Evolutionary conservation across 2,888 invertebrate genomes (phyloP).

Genomic region (Ectropis crepuscularia): DNA sequence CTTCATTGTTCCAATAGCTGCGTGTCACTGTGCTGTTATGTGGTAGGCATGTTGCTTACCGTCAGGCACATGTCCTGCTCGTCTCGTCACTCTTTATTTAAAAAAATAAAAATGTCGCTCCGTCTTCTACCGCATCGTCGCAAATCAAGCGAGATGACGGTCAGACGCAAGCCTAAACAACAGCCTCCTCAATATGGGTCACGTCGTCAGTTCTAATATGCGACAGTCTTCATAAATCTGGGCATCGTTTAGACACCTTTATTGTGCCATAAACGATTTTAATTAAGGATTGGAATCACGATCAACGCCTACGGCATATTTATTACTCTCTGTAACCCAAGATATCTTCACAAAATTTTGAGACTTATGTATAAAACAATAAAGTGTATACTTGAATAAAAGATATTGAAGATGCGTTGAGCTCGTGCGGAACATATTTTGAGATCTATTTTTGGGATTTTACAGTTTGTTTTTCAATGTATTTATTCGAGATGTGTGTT

Average conservation of each 20-base stretch:
- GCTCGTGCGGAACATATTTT: not conserved
- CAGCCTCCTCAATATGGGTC: conserved; percentile 34
- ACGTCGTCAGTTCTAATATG: conserved; percentile 48
- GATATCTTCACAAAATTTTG: conserved; percentile 5
- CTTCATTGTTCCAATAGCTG: too few relatives aligned
- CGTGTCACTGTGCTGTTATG: too few relatives aligned
- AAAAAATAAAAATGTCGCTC: too few relatives aligned
- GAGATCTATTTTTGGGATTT: not conserved
- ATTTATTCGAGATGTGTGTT: conserved; percentile 21
- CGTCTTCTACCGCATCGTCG: too few relatives aligned
- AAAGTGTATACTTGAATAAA: conserved; percentile 21
- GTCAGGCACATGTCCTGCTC: too few relatives aligned
- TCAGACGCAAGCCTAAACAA: conserved; percentile 21
- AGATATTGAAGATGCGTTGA: not conserved
- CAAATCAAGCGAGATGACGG: too few relatives aligned
- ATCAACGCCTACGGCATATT: conserved; percentile 63
- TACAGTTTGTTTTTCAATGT: conserved; percentile 25
- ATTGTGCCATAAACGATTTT: conserved; percentile 77
- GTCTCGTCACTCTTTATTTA: too few relatives aligned
- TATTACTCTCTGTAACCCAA: conserved; percentile 41
- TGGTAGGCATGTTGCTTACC: too few relatives aligned
- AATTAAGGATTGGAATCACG: conserved; percentile 77
- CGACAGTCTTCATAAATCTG: conserved; percentile 50
- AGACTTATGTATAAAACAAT: not conserved
- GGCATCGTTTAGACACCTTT: conserved; percentile 72